Evolutionary conservation across 2,113 vertebrate species (phyloP), one percentile per base, ranked within the genome.

Genomic region (Rhea pennata): DNA sequence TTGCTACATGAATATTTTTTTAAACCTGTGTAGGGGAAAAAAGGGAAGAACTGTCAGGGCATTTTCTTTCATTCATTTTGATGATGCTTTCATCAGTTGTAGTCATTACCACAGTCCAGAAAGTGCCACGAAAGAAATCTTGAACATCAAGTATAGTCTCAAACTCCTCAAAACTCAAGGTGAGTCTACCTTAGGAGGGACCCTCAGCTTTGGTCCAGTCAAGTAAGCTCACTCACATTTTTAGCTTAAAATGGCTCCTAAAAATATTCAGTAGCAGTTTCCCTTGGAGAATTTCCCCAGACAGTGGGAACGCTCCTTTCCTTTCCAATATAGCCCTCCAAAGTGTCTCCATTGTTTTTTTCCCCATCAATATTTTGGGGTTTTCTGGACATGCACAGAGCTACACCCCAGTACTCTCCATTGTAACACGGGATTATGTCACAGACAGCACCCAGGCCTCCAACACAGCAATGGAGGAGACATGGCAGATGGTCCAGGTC

Each of bases 401-500:
- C 46, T 90, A 56, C 80, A 79, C 64, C 53, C 67, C 59, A 66
- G 39, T 61, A 33, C 42, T 42, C 67, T 36, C 77, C 6, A 1
- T 84, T 91, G 65, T 15, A 90, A 90, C 3, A 1, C 54, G 53
- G 61, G 39, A 15, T 62, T 73, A 53, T 59, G 56, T 54, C 42
- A 86, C 94, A 85, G 83, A 62, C 44, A 36, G 90, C 24, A n/a
- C 48, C 81, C 59, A 40, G n/a, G 80, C 74, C 67, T 91, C 50
- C 82, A 95, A 75, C 74, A 88, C 16, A 66, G 70, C n/a, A n/a
- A 80, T 46, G 36, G 61, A 75, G 93, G 79, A 92, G 90, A 65
- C 40, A 87, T 66, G 89, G 72, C 90, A 95, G 72, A 88, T 56
- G 61, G 72, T 81, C 67, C 84, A 96, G 87, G 77, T 83, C 65